Percentiles rank a stretch among this genome's conserved stretches.
Evolutionary conservation across 2,113 vertebrate species (phyloP).

Genomic region (Paradisaea rubra): DNA sequence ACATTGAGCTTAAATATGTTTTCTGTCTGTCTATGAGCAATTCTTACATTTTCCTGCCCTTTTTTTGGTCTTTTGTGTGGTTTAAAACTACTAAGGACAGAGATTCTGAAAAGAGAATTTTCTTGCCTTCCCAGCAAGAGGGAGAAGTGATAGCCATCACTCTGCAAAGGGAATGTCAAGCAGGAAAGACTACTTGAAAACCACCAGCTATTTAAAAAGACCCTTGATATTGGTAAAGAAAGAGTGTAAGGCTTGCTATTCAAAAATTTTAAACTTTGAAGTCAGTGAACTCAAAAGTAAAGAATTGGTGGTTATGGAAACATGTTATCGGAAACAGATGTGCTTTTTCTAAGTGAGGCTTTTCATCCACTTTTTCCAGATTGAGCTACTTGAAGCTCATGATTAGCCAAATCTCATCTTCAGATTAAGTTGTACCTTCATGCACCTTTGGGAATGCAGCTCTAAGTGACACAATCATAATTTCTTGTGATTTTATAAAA

Average conservation of each 20-base stretch:
- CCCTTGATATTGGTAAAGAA: not conserved
- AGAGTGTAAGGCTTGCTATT: not conserved
- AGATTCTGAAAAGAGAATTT: not conserved
- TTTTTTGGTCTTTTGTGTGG: not conserved
- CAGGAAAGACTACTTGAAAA: not conserved
- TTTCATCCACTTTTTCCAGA: not conserved
- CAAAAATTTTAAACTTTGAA: not conserved
- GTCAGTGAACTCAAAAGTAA: not conserved
- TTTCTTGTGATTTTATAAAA: not conserved
- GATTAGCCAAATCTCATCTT: not conserved
- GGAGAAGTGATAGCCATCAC: not conserved
- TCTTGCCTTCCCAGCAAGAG: not conserved
- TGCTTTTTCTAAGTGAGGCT: not conserved
- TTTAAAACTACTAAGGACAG: not conserved
- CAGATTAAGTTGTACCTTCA: not conserved
- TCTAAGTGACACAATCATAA: not conserved
- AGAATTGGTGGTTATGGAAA: not conserved
- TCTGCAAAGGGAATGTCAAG: not conserved
- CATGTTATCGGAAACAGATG: not conserved
- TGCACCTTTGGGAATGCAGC: not conserved
- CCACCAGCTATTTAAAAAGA: not conserved
- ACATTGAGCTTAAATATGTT: not conserved
- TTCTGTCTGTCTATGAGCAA: not conserved
- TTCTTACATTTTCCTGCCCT: not conserved
- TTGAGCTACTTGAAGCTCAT: not conserved